Percentiles rank a stretch among this genome's conserved stretches.
Evolutionary conservation across 2,797 vertebrate genomes (phyloP).

Genomic region (Acanthurus leucopareius): DNA sequence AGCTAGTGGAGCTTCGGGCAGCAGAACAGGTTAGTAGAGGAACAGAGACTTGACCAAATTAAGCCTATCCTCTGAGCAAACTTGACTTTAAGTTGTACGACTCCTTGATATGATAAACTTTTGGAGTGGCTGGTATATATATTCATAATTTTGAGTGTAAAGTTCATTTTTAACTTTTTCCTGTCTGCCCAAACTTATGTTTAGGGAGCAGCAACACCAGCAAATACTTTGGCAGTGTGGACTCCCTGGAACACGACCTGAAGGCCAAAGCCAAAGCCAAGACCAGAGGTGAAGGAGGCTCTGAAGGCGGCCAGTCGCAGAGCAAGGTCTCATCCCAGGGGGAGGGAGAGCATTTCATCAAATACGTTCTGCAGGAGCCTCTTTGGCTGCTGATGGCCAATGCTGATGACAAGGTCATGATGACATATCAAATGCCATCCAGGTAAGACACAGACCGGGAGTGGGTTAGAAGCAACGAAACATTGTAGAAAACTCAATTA

Average conservation of each 20-base stretch:
- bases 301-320: slow-evolving; percentile 55
- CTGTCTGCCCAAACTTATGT: background rate
- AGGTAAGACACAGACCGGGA: slow-evolving; percentile 81
- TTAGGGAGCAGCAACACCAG: slow-evolving; percentile 93
- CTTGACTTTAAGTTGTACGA: background rate
- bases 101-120: too few species aligned
- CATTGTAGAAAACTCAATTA: too few species aligned
- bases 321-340: slow-evolving; percentile 58
- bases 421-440: slow-evolving; percentile 94
- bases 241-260: slow-evolving; percentile 91
- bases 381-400: slow-evolving; percentile 93
- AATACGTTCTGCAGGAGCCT: slow-evolving; percentile 91
- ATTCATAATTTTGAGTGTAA: background rate
- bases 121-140: background rate
- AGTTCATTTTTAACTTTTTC: background rate
- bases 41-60: background rate
- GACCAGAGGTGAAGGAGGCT: slow-evolving; percentile 43
- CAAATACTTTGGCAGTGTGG: slow-evolving; percentile 94
- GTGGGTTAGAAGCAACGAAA: too few species aligned
- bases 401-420: slow-evolving; percentile 90
- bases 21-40: slow-evolving; percentile 87
- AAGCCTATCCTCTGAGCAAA: background rate
- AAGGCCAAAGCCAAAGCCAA: slow-evolving; percentile 76
- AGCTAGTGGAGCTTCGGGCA: slow-evolving; percentile 85
- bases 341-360: slow-evolving; percentile 84